A percentile compares a stretch with the other conserved stretches of the same genome.
phyloP scores from a whole-genome alignment of 2,113 vertebrate genomes.

The Cairina moschata region DNA sequence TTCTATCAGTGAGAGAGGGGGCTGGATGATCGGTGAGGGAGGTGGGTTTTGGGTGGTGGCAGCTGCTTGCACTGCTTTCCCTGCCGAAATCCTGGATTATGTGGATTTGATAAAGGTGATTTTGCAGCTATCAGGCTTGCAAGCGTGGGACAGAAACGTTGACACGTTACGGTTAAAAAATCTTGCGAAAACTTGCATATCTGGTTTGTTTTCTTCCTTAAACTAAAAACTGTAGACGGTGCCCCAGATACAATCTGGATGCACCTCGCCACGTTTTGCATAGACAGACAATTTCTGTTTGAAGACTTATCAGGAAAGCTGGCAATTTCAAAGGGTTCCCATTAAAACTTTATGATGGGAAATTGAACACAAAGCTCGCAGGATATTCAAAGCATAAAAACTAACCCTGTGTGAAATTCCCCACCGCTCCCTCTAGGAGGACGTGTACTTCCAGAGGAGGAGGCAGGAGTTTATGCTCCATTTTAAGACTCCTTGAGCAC shows the following conservation, averaged over 20 bases:
- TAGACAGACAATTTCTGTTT: conserved; percentile 45
- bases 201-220: conserved; percentile 28
- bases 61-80: background rate
- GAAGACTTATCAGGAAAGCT: conserved; percentile 19
- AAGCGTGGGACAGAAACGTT: conserved; percentile 6
- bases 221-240: background rate
- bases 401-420: conserved; percentile 57
- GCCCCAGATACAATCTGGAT: conserved; percentile 19
- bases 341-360: conserved; percentile 67
- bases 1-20: background rate
- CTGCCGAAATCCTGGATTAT: background rate
- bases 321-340: conserved; percentile 41
- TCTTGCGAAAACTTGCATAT: conserved; percentile 5
- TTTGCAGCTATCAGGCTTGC: conserved; percentile 1
- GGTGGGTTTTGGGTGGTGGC: background rate
- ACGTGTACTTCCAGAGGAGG: background rate
- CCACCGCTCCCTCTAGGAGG: background rate
- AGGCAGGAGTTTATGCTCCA: conserved; percentile 47
- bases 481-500: conserved; percentile 44
- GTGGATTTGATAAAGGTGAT: background rate
- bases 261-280: conserved; percentile 53
- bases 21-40: background rate
- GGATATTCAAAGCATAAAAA: conserved; percentile 60
- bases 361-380: conserved; percentile 35
- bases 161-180: conserved; percentile 25